Percentiles rank a stretch among this genome's conserved stretches.
These are phyloP conservation scores for Apostichopus californicus DNA, from an alignment of 35 echinoderm and acorn worm genomes.

Conservation along the genomic window DNA sequence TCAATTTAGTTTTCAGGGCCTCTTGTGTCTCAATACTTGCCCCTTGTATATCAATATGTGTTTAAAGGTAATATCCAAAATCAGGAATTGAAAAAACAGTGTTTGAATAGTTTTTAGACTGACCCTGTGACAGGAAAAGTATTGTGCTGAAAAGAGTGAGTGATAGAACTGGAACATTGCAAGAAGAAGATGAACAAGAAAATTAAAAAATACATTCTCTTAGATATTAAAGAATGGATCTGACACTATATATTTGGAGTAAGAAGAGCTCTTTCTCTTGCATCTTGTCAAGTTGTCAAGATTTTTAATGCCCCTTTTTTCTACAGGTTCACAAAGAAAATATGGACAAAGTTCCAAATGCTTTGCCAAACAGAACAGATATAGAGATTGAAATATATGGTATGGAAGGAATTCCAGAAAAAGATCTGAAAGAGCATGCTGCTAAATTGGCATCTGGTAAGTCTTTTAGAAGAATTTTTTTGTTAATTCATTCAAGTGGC, in stretches of 20 bases:
- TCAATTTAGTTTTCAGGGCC: too few species aligned
- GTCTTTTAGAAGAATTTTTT: not conserved
- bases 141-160: too few species aligned
- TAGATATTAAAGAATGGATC: not conserved
- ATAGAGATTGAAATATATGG: conserved; percentile 97
- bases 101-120: too few species aligned
- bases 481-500: too few species aligned
- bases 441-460: conserved; percentile 71
- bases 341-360: conserved; percentile 99
- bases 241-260: not conserved
- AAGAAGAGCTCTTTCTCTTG: not conserved
- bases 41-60: too few species aligned
- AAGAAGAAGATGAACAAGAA: too few species aligned
- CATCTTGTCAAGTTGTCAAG: too few species aligned
- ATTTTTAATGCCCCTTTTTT: not conserved
- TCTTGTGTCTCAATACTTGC: too few species aligned
- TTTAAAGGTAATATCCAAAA: too few species aligned
- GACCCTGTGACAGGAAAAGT: too few species aligned
- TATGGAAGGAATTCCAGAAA: conserved; percentile 99
- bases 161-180: too few species aligned
- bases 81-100: too few species aligned
- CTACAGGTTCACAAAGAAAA: conserved; percentile 97
- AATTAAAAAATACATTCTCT: not conserved
- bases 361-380: conserved; percentile 90
- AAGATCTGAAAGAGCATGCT: conserved; percentile 76